Percentiles rank a stretch among this genome's conserved stretches.
These are phyloP conservation scores for Euwallacea similis DNA, from an alignment of 1,140 invertebrate species.

Conservation along the genomic window DNA sequence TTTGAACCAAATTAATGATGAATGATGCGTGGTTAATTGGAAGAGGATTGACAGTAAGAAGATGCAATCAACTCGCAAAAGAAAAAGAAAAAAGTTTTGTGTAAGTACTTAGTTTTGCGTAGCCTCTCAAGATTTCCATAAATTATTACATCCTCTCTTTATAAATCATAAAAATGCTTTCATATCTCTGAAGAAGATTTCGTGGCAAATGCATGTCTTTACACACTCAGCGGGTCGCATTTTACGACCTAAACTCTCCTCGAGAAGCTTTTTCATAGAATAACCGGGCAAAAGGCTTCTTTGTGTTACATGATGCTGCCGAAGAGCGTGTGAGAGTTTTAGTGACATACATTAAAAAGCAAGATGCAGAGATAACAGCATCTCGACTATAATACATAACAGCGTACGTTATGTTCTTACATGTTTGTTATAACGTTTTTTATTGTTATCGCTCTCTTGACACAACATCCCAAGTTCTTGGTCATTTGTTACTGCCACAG, in stretches of 20 bases:
- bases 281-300: slow-evolving; percentile 4
- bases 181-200: slow-evolving; percentile 15
- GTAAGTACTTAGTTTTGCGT: neutral
- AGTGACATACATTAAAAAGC: slow-evolving; percentile 18
- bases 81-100: too few species aligned
- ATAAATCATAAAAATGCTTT: slow-evolving; percentile 18
- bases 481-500: too few species aligned
- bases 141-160: slow-evolving; percentile 5
- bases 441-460: slow-evolving; percentile 11
- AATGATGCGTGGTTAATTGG: slow-evolving; percentile 29
- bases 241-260: slow-evolving; percentile 10
- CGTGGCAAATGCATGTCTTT: slow-evolving; percentile 14
- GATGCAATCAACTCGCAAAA: neutral
- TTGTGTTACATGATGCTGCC: slow-evolving; percentile 23
- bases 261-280: slow-evolving; percentile 12
- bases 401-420: slow-evolving; percentile 9
- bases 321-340: slow-evolving; percentile 21
- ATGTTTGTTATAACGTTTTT: slow-evolving; percentile 18
- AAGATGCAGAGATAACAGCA: slow-evolving; percentile 23
- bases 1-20: slow-evolving; percentile 31
- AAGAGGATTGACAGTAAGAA: slow-evolving; percentile 4
- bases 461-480: neutral
- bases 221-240: slow-evolving; percentile 23
- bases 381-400: neutral
- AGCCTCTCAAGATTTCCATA: neutral